Evolutionary conservation across 2,888 invertebrate genomes (phyloP), one percentile per base, ranked within the genome.

Genomic region (Metellina segmentata): DNA sequence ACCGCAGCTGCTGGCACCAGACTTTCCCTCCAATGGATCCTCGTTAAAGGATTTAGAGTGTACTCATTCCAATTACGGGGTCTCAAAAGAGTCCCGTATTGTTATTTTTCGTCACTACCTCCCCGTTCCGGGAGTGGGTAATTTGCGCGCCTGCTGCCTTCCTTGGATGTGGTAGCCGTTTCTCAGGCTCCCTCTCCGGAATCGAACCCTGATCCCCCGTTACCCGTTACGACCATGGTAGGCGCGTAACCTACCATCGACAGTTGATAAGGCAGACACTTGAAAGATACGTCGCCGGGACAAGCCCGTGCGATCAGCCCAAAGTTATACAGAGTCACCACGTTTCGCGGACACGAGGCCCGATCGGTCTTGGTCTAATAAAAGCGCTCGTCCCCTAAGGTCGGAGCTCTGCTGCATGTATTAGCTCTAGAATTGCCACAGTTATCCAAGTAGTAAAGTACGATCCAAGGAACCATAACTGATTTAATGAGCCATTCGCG

Each of bases 191-290:
- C 96, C 96, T 96, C 96, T 96, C 96, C 96, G 96, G 96, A 96
- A 96, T 96, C 96, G 96, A 96, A 96, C 96, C 96, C 96, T 96
- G 96, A 96, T 96, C 96, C 96, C 96, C 96, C 96, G 96, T 96
- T 96, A 96, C 96, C 96, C 96, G 96, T 96, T 95, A 96, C 95
- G 95, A 96, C 96, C 96, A 96, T 96, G 96, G 96, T 96, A 96
- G 96, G 95, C 96, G 95, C 95, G 95, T 95, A 96, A 95, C 95
- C 96, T 96, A 96, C 96, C 96, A 96, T 96, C 96, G 81, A 91
- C 75, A 94, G 94, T 94, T 95, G 94, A 95, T 95, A 94, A 94
- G 94, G 94, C 94, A 94, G 94, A 95, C 94, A 94, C 93, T 94
- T 94, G 94, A 94, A 94, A 93, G 94, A 94, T 94, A 81, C 82